A percentile compares a stretch with the other conserved stretches of the same genome.
Evolutionary conservation across 2,888 invertebrate species (phyloP).

Genomic region (Tubulanus polymorphus): DNA sequence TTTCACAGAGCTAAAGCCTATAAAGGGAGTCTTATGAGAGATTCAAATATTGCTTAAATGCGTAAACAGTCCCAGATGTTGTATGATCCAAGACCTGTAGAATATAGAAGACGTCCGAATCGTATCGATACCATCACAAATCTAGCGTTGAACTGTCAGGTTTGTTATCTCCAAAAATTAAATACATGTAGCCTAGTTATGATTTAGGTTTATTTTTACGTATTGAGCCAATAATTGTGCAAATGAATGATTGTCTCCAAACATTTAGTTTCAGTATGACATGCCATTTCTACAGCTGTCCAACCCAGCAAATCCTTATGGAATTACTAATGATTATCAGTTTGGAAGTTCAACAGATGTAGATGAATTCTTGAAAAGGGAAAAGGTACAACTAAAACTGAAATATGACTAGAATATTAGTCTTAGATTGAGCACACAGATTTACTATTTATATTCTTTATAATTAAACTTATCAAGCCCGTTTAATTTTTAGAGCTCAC

Average conservation of each 20-base stretch:
- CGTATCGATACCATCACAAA: constrained; percentile 18
- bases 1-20: not conserved
- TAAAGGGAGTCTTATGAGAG: not conserved
- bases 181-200: not conserved
- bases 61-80: not conserved
- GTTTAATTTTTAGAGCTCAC: no score
- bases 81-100: constrained; percentile 19
- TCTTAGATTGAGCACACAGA: no score
- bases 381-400: constrained; percentile 2
- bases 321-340: constrained; percentile 19
- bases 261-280: no score
- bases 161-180: not conserved
- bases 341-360: constrained; percentile 15
- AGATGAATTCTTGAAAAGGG: constrained; percentile 15
- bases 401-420: no score
- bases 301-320: constrained; percentile 18
- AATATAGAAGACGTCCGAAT: constrained; percentile 8
- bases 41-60: not conserved
- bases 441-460: no score
- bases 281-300: constrained; percentile 21
- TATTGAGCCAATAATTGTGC: no score
- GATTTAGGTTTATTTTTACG: constrained; percentile 12
- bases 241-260: no score
- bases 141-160: constrained; percentile 14
- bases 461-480: no score